Percentiles rank a stretch among this genome's conserved stretches.
phyloP scores from a whole-genome alignment of 2,888 invertebrate genomes.

The Parochlus steinenii region DNA sequence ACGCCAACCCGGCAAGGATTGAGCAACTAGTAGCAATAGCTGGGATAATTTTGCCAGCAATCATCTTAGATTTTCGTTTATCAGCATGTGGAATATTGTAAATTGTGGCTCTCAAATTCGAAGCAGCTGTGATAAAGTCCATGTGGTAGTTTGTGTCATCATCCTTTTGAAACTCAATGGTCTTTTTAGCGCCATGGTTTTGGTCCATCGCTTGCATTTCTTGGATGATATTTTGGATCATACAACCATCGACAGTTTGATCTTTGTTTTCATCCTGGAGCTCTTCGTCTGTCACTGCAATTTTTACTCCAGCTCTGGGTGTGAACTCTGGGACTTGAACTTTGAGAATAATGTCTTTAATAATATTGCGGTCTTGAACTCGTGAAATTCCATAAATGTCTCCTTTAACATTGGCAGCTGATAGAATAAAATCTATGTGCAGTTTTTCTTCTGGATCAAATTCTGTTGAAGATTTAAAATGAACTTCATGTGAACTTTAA shows the following conservation, averaged over 20 bases:
- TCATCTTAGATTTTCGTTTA: slow-evolving; percentile 68
- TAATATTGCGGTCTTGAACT: slow-evolving; percentile 46
- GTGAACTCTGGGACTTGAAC: slow-evolving; percentile 71
- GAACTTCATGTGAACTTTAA: too few species aligned
- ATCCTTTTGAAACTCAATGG: slow-evolving; percentile 96
- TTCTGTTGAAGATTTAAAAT: too few species aligned
- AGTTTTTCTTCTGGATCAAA: slow-evolving; percentile 51
- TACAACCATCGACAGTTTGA: slow-evolving; percentile 43
- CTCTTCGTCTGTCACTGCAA: slow-evolving; percentile 92
- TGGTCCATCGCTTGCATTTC: slow-evolving; percentile 21
- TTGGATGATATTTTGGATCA: slow-evolving; percentile 38
- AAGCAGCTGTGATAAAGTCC: slow-evolving; percentile 97
- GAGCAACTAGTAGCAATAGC: slow-evolving; percentile 99
- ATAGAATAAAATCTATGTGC: slow-evolving; percentile 80
- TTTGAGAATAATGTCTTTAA: slow-evolving; percentile 45
- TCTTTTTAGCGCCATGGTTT: slow-evolving; percentile 51
- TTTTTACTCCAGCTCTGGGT: slow-evolving; percentile 87
- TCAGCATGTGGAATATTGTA: slow-evolving; percentile 93
- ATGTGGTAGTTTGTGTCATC: slow-evolving; percentile 97
- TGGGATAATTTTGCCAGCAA: slow-evolving; percentile 98
- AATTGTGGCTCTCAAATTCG: slow-evolving; percentile 91
- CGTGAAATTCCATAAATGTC: slow-evolving; percentile 66
- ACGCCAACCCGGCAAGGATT: slow-evolving; percentile 85
- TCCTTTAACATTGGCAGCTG: slow-evolving; percentile 83
- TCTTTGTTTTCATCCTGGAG: slow-evolving; percentile 38